A percentile compares a stretch with the other conserved stretches of the same genome.
phyloP scores from a whole-genome alignment of 2,888 invertebrate genomes.

The Hemicrepidius hirtus region DNA sequence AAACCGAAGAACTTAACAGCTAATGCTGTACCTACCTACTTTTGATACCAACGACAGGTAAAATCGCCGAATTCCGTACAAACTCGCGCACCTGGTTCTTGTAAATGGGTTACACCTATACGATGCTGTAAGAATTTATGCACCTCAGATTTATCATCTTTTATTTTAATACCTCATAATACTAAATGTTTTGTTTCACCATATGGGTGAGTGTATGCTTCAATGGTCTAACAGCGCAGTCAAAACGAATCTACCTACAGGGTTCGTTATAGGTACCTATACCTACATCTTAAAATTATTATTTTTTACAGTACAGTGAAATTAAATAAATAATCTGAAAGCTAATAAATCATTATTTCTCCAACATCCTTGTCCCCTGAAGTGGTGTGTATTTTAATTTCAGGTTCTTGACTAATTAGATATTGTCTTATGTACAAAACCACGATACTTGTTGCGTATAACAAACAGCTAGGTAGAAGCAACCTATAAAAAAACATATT shows the following conservation, averaged over 20 bases:
- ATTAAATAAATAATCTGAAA: conserved; percentile 12
- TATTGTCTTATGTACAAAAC: conserved; percentile 66
- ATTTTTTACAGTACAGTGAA: neutral
- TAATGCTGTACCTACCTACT: conserved; percentile 24
- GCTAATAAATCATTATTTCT: conserved; percentile 52
- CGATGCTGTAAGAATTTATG: neutral
- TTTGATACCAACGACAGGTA: conserved; percentile 32
- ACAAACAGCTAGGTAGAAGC: conserved; percentile 60
- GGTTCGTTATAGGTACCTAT: too few relatives aligned
- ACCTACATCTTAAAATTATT: neutral
- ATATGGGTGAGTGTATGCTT: too few relatives aligned
- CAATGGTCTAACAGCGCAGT: too few relatives aligned
- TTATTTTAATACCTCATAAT: neutral
- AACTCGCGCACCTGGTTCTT: conserved; percentile 36
- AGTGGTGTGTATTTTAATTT: conserved; percentile 56
- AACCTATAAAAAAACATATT: conserved; percentile 61
- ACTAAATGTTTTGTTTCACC: too few relatives aligned
- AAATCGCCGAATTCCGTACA: conserved; percentile 39
- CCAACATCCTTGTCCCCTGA: conserved; percentile 55
- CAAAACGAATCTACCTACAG: too few relatives aligned
- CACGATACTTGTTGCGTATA: conserved; percentile 65
- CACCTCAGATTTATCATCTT: conserved; percentile 6
- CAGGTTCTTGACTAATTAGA: conserved; percentile 65
- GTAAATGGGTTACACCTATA: neutral
- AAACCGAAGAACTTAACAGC: conserved; percentile 17